Base-by-base conservation (phyloP, 2,888 invertebrate species). In the Eilema griseolum region DNA sequence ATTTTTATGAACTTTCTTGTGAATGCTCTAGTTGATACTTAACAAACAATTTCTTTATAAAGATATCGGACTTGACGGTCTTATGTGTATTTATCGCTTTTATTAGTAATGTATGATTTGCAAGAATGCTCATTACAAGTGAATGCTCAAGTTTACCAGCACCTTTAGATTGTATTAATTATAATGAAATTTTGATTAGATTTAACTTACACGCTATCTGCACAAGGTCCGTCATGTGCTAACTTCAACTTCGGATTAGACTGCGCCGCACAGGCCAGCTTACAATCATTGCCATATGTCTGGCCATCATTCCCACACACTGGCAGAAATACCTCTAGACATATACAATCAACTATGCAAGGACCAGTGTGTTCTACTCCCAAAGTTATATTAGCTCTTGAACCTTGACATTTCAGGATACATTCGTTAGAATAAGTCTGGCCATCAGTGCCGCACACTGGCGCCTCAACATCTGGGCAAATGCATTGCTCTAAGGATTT, bases 301-400 rank as follows among this genome's bases (percentile, higher is more conserved):
- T 26, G 14, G 4, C 66, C 60, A 24, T 67, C 66, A 46, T 24
- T 41, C 2, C 66, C 66, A 41, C 66, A 67, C 3, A 66, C 66
- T 24, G 56, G 57, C 2, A 23, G 3, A 7, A 20, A 61, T 23
- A 28, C 28, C 8, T 14, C 31, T 2, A 52, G 28, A 31, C 67
- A 61, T 8, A 20, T 4, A n/a, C 52, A 31, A 10, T 16, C 37
- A 64, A n/a, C 61, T 31, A 16, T 12, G n/a, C 52, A 52, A 31
- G 52, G 52, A 23, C 64, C 52, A 23, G 20, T n/a, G 14, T 65
- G 8, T 14, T 52, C 64, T n/a, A 31, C 52, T 0, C 2, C 52
- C 0, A 52, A 7, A 23, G 28, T 28, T 26, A 0, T 59, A 59
- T 59, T 24, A 16, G 7, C 4, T 59, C 26, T 26, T 28, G 28